Evolutionary conservation across 2,888 invertebrate genomes (phyloP).

Genomic region (Aleiodes testaceus): DNA sequence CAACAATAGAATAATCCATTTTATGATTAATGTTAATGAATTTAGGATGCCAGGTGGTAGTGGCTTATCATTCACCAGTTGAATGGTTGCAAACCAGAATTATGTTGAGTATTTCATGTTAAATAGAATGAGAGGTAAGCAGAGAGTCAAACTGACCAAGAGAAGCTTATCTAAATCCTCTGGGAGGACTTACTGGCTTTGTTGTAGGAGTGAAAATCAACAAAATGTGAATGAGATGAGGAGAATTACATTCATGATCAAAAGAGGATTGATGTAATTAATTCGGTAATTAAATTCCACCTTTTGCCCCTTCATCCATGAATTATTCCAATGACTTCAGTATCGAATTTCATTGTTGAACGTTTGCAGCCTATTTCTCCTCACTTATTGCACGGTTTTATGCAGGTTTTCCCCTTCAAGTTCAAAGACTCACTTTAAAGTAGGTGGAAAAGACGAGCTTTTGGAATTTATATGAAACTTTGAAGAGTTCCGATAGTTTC

Average conservation of each 20-base stretch:
- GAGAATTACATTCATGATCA: too few relatives aligned
- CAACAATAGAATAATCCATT: too few relatives aligned
- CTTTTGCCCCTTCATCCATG: too few relatives aligned
- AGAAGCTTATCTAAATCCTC: conserved; percentile 38
- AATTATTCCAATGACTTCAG: background rate
- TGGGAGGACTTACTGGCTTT: conserved; percentile 31
- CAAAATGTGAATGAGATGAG: background rate
- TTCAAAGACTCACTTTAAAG: conserved; percentile 7
- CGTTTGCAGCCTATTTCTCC: background rate
- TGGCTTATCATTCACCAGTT: conserved; percentile 13
- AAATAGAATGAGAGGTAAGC: background rate
- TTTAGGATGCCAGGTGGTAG: background rate
- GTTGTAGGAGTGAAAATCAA: conserved; percentile 8
- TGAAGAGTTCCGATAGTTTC: conserved; percentile 19
- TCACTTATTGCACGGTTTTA: conserved; percentile 3
- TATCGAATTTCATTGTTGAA: conserved; percentile 23
- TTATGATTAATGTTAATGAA: background rate
- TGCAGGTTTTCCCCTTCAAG: conserved; percentile 13
- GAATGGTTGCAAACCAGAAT: background rate
- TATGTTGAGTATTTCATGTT: background rate
- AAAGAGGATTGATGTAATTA: too few relatives aligned
- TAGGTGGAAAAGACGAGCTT: background rate
- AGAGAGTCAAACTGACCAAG: conserved; percentile 13
- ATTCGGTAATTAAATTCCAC: too few relatives aligned
- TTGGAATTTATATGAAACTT: conserved; percentile 13